Evolutionary conservation across 1,140 invertebrate species (phyloP).

Genomic region (Orchesella cincta): DNA sequence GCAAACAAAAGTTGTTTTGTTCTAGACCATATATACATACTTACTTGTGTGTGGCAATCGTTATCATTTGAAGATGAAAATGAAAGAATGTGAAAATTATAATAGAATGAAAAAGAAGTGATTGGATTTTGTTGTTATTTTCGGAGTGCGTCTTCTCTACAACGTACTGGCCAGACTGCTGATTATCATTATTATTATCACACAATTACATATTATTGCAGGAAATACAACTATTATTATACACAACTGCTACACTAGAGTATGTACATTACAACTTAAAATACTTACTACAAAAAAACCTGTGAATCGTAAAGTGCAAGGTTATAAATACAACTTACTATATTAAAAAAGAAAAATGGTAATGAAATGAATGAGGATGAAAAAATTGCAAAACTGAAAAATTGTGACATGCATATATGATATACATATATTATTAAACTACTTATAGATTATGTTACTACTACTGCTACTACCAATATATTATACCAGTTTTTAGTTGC

Average conservation of each 20-base stretch:
- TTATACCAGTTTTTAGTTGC: conserved; percentile 17
- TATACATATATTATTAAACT: conserved; percentile 23
- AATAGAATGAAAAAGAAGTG: too few relatives aligned
- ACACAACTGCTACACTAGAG: background rate
- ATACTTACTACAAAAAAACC: conserved; percentile 25
- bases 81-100: too few relatives aligned
- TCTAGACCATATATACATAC: too few relatives aligned
- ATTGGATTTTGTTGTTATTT: background rate
- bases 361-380: conserved; percentile 5
- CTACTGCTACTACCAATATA: conserved; percentile 27
- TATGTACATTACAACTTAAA: conserved; percentile 10
- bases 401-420: background rate
- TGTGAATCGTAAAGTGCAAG: conserved; percentile 9
- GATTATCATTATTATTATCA: conserved; percentile 26
- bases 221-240: background rate
- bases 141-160: conserved; percentile 11
- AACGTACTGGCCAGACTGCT: conserved; percentile 29
- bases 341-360: background rate
- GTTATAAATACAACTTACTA: background rate
- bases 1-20: too few relatives aligned
- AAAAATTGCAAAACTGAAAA: conserved; percentile 17
- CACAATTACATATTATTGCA: background rate
- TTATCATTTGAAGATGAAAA: too few relatives aligned
- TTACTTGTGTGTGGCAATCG: too few relatives aligned
- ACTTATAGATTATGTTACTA: background rate